Evolutionary conservation across 2,797 vertebrate species (phyloP).

Genomic region (Aplochiton taeniatus): DNA sequence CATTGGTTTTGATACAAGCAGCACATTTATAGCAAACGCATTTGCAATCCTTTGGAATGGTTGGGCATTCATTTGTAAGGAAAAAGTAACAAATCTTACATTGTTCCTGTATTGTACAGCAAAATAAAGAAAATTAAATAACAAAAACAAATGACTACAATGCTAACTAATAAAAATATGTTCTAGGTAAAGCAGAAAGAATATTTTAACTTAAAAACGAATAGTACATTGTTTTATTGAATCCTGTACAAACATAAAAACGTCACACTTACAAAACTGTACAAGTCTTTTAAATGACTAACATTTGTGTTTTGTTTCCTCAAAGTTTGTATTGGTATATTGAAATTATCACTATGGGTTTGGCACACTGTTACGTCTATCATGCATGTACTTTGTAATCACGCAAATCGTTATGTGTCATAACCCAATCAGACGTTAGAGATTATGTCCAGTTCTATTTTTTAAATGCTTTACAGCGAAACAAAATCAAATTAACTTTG

Average conservation of each 20-base stretch:
- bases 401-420: conserved; percentile 21
- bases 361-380: conserved; percentile 73
- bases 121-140: conserved; percentile 66
- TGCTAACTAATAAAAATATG: conserved; percentile 61
- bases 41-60: conserved; percentile 82
- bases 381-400: conserved; percentile 56
- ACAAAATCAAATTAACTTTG: neutral
- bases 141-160: conserved; percentile 60
- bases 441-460: conserved; percentile 32
- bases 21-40: conserved; percentile 74
- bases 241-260: conserved; percentile 76
- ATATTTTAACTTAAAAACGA: conserved; percentile 63
- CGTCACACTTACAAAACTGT: conserved; percentile 79
- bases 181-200: conserved; percentile 67
- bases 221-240: conserved; percentile 66
- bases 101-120: conserved; percentile 72
- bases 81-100: conserved; percentile 70
- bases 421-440: conserved; percentile 31
- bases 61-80: conserved; percentile 66
- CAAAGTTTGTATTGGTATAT: conserved; percentile 53
- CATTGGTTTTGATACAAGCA: conserved; percentile 72
- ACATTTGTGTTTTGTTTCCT: conserved; percentile 51
- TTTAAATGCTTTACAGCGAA: neutral
- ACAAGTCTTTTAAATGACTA: conserved; percentile 72
- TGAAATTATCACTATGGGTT: conserved; percentile 69